A percentile compares a stretch with the other conserved stretches of the same genome.
phyloP scores from a whole-genome alignment of 2,797 vertebrate species.

The Zalophus californianus region DNA sequence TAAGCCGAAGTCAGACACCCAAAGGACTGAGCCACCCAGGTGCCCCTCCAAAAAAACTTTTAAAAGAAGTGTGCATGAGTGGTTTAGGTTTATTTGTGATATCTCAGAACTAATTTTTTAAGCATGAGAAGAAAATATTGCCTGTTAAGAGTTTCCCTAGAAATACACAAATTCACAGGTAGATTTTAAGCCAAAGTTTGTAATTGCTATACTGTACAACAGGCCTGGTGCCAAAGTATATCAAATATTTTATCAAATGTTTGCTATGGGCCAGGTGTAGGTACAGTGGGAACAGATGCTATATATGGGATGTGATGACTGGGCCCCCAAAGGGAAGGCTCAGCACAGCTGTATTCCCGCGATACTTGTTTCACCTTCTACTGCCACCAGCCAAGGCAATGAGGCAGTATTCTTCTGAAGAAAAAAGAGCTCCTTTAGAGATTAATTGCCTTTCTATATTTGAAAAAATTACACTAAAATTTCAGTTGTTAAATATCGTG shows the following conservation, averaged over 20 bases:
- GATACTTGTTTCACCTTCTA: background rate
- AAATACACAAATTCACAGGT: background rate
- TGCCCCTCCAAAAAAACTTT: background rate
- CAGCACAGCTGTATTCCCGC: background rate
- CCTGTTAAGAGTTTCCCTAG: background rate
- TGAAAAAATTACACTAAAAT: conserved; percentile 52
- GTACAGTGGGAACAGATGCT: background rate
- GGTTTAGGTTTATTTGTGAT: background rate
- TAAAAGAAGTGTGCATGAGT: background rate
- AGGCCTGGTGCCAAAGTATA: background rate
- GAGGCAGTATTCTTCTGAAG: background rate
- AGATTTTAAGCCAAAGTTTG: conserved; percentile 54
- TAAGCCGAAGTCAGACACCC: background rate
- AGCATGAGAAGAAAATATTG: conserved; percentile 9
- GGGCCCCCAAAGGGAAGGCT: background rate
- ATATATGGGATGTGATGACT: fast-evolving
- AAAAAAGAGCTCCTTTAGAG: background rate
- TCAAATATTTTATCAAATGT: background rate
- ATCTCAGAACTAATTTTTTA: conserved; percentile 23
- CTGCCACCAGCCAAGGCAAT: background rate
- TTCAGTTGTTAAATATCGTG: conserved; percentile 10
- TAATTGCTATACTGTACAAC: background rate
- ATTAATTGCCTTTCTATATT: background rate
- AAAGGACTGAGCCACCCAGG: background rate
- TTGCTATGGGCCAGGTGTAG: background rate